These are phyloP conservation scores for Propithecus coquereli DNA, from an alignment of 2,113 vertebrate species.

Conservation along the genomic window DNA sequence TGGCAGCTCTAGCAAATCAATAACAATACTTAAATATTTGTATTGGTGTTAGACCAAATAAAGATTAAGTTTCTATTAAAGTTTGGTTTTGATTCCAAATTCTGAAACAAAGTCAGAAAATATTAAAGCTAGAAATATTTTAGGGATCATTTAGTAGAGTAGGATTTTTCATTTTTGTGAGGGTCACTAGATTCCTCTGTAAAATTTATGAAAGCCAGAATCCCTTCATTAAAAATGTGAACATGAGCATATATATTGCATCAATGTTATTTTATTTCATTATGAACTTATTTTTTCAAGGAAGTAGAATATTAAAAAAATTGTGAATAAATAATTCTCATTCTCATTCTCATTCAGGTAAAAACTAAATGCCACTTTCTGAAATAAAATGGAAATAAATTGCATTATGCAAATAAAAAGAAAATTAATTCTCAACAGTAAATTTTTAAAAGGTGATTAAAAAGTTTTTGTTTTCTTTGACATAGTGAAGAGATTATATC, in stretches of 20 bases:
- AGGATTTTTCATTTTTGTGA: neutral
- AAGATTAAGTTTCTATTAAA: neutral
- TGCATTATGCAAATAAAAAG: neutral
- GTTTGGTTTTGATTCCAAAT: neutral
- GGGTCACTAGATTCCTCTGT: neutral
- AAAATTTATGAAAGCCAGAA: neutral
- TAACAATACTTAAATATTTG: neutral
- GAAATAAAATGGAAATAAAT: conserved; percentile 41
- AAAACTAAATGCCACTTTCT: neutral
- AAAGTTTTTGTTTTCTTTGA: conserved; percentile 11
- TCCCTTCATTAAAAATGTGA: neutral
- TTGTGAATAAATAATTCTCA: neutral
- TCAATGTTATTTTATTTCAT: neutral
- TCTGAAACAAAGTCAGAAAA: neutral
- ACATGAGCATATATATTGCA: neutral
- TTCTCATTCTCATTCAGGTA: neutral
- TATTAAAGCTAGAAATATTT: neutral
- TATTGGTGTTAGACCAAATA: neutral
- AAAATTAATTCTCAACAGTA: neutral
- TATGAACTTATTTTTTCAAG: neutral
- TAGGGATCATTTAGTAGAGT: neutral
- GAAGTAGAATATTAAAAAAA: neutral
- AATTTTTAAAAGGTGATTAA: neutral
- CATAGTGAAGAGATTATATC: neutral
- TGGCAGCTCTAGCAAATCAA: neutral